These are phyloP conservation scores for Psittacula cyanocephala DNA, from an alignment of 2,113 vertebrate species.

Conservation along the genomic window DNA sequence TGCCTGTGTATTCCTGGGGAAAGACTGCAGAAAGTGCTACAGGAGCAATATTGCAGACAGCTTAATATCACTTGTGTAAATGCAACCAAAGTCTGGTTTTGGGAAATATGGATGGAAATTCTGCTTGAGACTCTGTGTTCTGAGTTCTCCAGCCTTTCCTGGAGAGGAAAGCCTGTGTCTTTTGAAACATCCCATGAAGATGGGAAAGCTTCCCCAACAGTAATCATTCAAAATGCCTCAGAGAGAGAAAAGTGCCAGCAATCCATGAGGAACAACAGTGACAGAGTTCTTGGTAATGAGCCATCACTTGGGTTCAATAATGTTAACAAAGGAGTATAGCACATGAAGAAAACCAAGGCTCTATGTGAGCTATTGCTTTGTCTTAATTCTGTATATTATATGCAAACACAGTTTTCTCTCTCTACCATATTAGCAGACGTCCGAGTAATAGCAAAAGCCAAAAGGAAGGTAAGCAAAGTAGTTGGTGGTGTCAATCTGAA, in stretches of 20 bases:
- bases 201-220: neutral
- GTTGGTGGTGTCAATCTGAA: neutral
- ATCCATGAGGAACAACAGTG: neutral
- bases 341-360: neutral
- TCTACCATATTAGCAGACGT: neutral
- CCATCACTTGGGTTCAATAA: neutral
- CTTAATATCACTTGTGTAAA: neutral
- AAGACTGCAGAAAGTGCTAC: neutral
- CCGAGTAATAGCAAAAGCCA: neutral
- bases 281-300: neutral
- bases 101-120: neutral
- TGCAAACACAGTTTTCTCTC: neutral
- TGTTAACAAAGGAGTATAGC: neutral
- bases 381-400: neutral
- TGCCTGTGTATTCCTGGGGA: neutral
- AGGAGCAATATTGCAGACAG: neutral
- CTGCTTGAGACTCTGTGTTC: neutral
- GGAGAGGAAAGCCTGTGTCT: neutral
- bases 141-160: neutral
- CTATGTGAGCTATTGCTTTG: neutral
- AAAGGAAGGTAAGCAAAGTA: neutral
- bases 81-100: neutral
- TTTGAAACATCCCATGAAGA: fast-evolving
- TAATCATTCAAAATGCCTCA: neutral
- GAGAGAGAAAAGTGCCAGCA: neutral